Base-by-base conservation (phyloP, 2,888 invertebrate species). In the Phytoseiulus persimilis region DNA sequence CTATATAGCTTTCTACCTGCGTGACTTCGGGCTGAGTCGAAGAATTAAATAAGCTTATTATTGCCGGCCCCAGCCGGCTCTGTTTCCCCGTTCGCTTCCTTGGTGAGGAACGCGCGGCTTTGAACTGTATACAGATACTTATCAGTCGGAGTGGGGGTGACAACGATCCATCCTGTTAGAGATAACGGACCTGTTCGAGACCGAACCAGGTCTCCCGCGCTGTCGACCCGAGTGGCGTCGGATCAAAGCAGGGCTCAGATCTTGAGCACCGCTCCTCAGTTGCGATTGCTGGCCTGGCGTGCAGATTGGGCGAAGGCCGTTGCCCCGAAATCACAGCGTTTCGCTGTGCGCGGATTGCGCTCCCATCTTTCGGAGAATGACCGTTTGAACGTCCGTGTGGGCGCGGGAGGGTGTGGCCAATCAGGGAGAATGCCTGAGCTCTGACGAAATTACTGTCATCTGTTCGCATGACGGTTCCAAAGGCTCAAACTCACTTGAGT, bases 1-100 rank as follows among this genome's bases (percentile, higher is more conserved):
- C 65, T 65, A 28, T 65, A 65, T 65, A 65, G 65, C 65, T 65
- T 65, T 65, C 65, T 65, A 65, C 65, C 65, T 65, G 65, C 65
- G 65, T 65, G 65, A 65, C 65, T 65, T 65, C 65, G 65, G 28
- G 65, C 65, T 2, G 65, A 65, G 65, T 65, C 28, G 65, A 23
- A 65, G 65, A 65, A 65, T 65, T 65, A 65, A 65, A 65, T 65
- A 65, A 65, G 65, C 65, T 65, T 65, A 65, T 65, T 65, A 65
- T 65, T 65, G 65, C 28, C 18, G 65, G 65, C 65, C 28, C 46
- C 46, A 14, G 14, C 6, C 46, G 46, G 14, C 46, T 23, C 23
- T 39, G 39, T 39, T 23, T 23, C 65, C 65, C 65, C 65, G 23
- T 1, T 14, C 5, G 65, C 65, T 65, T 14, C 65, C 18, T 3